A percentile compares a stretch with the other conserved stretches of the same genome.
Evolutionary conservation across 2,113 vertebrate genomes (phyloP).

Genomic region (Cyanoderma ruficeps): DNA sequence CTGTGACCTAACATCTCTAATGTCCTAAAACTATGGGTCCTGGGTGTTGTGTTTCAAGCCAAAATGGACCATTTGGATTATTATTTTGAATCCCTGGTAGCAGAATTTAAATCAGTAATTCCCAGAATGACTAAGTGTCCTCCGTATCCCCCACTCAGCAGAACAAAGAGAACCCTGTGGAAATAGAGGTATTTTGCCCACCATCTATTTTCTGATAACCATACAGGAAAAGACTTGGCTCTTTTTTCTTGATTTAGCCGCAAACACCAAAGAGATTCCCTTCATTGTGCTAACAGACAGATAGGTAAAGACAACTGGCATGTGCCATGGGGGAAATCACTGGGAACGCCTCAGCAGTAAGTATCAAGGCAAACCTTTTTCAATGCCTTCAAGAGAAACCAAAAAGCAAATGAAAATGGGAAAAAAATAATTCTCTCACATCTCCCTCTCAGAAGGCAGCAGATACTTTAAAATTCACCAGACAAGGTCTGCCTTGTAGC

Average conservation of each 20-base stretch:
- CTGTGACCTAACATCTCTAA: not conserved
- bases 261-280: not conserved
- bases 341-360: accelerated
- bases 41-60: not conserved
- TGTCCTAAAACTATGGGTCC: not conserved
- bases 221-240: accelerated
- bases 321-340: not conserved
- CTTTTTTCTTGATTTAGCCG: not conserved
- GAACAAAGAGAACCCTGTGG: not conserved
- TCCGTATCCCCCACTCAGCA: not conserved
- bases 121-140: not conserved
- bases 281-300: not conserved
- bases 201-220: not conserved
- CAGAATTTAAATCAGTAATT: not conserved
- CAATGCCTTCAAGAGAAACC: not conserved
- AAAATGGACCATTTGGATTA: not conserved
- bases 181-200: not conserved
- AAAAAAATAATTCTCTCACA: not conserved
- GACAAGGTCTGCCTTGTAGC: not conserved
- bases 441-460: not conserved
- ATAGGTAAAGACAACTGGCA: not conserved
- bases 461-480: constrained; percentile 23
- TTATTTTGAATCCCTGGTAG: not conserved
- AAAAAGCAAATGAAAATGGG: not conserved
- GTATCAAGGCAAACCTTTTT: not conserved